Evolutionary conservation across 2,797 vertebrate genomes (phyloP), one percentile per base, ranked within the genome.

Genomic region (Tenualosa thibaudeaui): DNA sequence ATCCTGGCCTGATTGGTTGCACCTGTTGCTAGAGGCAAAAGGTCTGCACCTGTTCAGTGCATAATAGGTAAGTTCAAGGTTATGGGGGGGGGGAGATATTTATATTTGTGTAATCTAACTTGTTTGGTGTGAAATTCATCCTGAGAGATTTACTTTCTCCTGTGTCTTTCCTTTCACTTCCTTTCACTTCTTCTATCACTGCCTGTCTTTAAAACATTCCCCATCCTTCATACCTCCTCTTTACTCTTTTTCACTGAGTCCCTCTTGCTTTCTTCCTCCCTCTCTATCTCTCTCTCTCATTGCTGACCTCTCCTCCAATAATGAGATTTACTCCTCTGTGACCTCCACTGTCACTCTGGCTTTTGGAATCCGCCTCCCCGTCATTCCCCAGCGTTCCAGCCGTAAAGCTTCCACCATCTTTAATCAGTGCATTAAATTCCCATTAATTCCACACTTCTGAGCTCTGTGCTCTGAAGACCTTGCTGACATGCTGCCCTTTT

Each of bases 281-380:
- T 86, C 87, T 50, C 50, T 60, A 22, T 37, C 62, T 40, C 62
- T 71, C 83, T 83, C 17, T 78, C 24, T 53, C 13, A 84, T 85
- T 88, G 86, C 88, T 82, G 88, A 88, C 89, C 88, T 85, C 65
- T 81, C 85, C 86, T 82, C 51, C 83, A 0, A 88, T 93, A 93
- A 94, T 93, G 91, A 93, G 90, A 93, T 91, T 91, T 90, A 88
- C 88, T 93, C 89, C 89, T 90, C 89, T 88, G 86, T 93, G 93
- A 94, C 92, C 93, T 93, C 91, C 90, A 90, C 91, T 93, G 92
- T 93, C 93, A 93, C 89, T 91, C 89, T 81, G 31, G 49, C 86
- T 84, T 15, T 75, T 84, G 86, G 88, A 90, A 90, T 93, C 93
- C 86, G 85, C 86, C 85, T 87, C 89, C 88, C 86, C 81, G 5